Conservation (phyloP, 2,888 invertebrate species). For the Scelioninae gen. 1 region DNA sequence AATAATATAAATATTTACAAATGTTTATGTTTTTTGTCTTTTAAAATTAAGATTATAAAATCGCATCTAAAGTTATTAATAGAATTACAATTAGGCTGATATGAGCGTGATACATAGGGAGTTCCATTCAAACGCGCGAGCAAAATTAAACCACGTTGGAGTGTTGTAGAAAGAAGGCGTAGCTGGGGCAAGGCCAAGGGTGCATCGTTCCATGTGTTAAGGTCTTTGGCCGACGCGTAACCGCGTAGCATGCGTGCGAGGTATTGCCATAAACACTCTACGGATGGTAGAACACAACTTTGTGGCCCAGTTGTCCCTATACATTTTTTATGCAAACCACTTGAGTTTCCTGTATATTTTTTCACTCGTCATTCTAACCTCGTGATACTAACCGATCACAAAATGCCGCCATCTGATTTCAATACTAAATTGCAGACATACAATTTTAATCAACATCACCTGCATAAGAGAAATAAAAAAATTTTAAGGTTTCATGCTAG, state of each 20-base stretch:
- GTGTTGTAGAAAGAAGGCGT: slow-evolving; percentile 58
- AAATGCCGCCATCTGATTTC: slow-evolving; percentile 19
- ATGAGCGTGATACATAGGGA: neutral
- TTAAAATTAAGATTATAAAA: too few relatives aligned
- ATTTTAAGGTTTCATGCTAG: too few relatives aligned
- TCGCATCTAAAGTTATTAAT: neutral
- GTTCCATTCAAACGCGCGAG: slow-evolving; percentile 43
- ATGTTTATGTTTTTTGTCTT: too few relatives aligned
- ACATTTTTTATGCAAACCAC: slow-evolving; percentile 36
- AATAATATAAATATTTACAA: too few relatives aligned
- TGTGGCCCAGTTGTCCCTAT: slow-evolving; percentile 48
- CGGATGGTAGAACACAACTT: slow-evolving; percentile 43
- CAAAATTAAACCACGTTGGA: slow-evolving; percentile 34
- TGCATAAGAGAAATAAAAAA: neutral
- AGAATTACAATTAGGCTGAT: slow-evolving; percentile 8
- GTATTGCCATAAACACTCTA: slow-evolving; percentile 56
- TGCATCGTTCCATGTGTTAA: slow-evolving; percentile 78
- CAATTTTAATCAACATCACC: neutral
- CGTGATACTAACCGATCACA: slow-evolving; percentile 8
- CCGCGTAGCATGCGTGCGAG: slow-evolving; percentile 58
- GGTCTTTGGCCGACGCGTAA: slow-evolving; percentile 75
- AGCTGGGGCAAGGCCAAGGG: slow-evolving; percentile 82
- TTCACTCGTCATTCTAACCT: slow-evolving; percentile 16
- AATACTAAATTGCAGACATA: neutral
- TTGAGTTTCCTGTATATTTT: slow-evolving; percentile 38